Evolutionary conservation across 2,888 invertebrate species (phyloP).

Genomic region (Monopis laevigella): DNA sequence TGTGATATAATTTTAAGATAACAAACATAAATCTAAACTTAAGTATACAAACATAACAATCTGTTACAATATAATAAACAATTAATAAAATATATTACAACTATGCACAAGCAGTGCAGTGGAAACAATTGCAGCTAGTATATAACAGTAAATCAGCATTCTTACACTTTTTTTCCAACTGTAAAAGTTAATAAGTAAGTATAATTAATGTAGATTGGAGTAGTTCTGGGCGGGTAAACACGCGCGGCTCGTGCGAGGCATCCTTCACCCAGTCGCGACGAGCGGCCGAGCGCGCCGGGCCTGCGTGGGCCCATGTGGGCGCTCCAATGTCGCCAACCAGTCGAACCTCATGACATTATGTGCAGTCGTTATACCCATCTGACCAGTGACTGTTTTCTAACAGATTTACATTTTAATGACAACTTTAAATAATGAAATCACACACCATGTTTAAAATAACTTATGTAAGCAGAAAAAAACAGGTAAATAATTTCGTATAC

Average conservation of each 20-base stretch:
- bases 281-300: constrained; percentile 20
- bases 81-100: too few species aligned
- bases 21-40: too few species aligned
- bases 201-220: constrained; percentile 37
- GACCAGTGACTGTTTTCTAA: background rate
- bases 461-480: constrained; percentile 50
- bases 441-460: constrained; percentile 60
- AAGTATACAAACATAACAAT: too few species aligned
- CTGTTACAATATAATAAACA: too few species aligned
- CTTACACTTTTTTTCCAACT: constrained; percentile 38
- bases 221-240: constrained; percentile 38
- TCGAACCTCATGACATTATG: too few species aligned
- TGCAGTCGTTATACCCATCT: constrained; percentile 2
- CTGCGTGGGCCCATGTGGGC: constrained; percentile 20
- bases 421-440: constrained; percentile 40
- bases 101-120: constrained; percentile 6
- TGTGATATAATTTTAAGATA: too few species aligned
- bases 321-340: constrained; percentile 13
- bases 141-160: constrained; percentile 37
- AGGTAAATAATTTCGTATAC: constrained; percentile 31
- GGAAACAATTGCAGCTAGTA: constrained; percentile 25
- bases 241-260: constrained; percentile 17
- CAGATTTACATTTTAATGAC: background rate
- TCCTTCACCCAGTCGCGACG: constrained; percentile 8
- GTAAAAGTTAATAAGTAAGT: constrained; percentile 50